Base-by-base conservation (phyloP, 2,888 invertebrate species). In the Lycocerus yunnanus region DNA sequence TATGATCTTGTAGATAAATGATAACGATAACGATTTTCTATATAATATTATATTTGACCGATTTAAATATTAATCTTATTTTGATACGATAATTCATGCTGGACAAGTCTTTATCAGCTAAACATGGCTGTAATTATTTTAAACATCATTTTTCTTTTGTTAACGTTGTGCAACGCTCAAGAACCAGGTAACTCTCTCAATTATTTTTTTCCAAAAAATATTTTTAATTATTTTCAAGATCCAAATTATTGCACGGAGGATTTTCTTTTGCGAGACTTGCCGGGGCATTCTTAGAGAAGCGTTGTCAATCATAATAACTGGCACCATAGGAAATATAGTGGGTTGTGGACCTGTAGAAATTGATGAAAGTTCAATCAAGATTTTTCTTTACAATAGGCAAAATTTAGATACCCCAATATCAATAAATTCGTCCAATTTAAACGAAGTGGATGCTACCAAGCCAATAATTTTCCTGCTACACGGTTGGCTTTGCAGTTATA, bases 401-500 rank as follows among this genome's bases (percentile, higher is more conserved):
- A n/a, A 18, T 15, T 18, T n/a, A 6, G 6, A 18, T n/a, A 16
- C 16, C 3, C 61, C 61, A 1, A 43, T 72, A 15, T 16, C 15
- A 6, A 8, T 72, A 3, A 24, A 72, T 24, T 4, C 16, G 3
- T 15, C 9, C 8, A 63, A 68, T 21, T 14, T 67, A 3, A 15
- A 9, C 1, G 5, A 63, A 67, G 1, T 72, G 2, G 72, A 72
- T 18, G 20, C 21, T 59, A 18, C 8, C 6, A 74, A 71, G 21
- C 18, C 16, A 4, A 27, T 14, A 8, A 68, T 65, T 14, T 13
- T 74, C 4, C n/a, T 68, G 14, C 14, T 68, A 0, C 68, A 27
- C 11, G 74, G 74, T 8, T 74, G 74, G 74, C 27, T 74, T 2
- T 68, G 71, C 6, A 68, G 14, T 10, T 43, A 18, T 9, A 58